A percentile compares a stretch with the other conserved stretches of the same genome.
These are phyloP conservation scores for Pectinophora gossypiella DNA, from an alignment of 1,140 invertebrate species.

Conservation along the genomic window DNA sequence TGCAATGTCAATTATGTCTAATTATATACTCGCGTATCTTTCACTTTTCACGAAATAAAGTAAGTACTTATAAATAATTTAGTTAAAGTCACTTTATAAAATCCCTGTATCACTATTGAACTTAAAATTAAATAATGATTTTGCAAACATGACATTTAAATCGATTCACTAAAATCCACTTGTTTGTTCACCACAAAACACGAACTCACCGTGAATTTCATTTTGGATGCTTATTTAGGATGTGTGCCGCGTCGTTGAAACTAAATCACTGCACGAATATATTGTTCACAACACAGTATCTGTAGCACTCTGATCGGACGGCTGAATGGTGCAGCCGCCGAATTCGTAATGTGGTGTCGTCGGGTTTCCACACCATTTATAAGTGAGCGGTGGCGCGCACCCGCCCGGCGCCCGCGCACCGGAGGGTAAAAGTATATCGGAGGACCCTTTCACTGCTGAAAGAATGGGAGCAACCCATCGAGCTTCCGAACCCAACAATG, in stretches of 20 bases:
- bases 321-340: slow-evolving; percentile 58
- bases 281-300: slow-evolving; percentile 37
- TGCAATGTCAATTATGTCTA: no score
- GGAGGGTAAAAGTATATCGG: slow-evolving; percentile 68
- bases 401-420: slow-evolving; percentile 28
- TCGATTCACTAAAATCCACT: no score
- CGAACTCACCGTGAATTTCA: slow-evolving; percentile 73
- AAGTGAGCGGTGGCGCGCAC: slow-evolving; percentile 50
- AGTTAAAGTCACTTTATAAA: no score
- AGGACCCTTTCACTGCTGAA: slow-evolving; percentile 73
- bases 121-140: no score
- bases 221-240: slow-evolving; percentile 56
- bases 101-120: no score
- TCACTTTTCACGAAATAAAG: no score
- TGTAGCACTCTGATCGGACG: slow-evolving; percentile 41
- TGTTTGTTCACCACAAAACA: slow-evolving; percentile 23
- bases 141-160: no score
- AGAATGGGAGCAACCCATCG: slow-evolving; percentile 63
- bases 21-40: no score
- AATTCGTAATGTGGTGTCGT: slow-evolving; percentile 69
- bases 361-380: slow-evolving; percentile 69
- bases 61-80: no score
- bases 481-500: slow-evolving; percentile 64
- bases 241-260: slow-evolving; percentile 44
- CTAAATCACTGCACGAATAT: slow-evolving; percentile 56